These are phyloP conservation scores for Mythimna pallens DNA, from an alignment of 2,888 invertebrate species.

Conservation along the genomic window DNA sequence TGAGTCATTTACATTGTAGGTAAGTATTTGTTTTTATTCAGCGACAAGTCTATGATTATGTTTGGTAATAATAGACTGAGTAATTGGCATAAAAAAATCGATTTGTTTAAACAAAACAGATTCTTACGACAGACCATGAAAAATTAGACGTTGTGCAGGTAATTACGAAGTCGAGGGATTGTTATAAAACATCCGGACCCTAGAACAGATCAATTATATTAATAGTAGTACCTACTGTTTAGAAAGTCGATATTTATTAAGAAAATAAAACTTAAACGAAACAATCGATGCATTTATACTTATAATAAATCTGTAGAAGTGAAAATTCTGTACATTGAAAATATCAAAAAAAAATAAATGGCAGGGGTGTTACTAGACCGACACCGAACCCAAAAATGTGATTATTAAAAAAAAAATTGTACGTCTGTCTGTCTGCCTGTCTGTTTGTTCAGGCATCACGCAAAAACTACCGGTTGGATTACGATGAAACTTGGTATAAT, in stretches of 20 bases:
- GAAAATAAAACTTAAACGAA: constrained; percentile 10
- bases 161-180: neutral
- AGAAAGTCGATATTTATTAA: constrained; percentile 14
- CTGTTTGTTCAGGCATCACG: no score
- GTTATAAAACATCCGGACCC: neutral
- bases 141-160: neutral
- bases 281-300: no score
- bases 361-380: no score
- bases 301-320: no score
- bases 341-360: no score
- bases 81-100: neutral
- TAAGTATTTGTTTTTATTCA: constrained; percentile 7
- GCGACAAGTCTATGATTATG: neutral
- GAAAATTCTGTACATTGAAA: no score
- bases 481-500: no score
- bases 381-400: no score
- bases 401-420: no score
- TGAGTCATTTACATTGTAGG: constrained; percentile 2
- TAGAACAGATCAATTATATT: neutral
- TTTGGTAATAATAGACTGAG: constrained; percentile 8
- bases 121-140: neutral
- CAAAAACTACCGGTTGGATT: no score
- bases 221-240: constrained; percentile 17
- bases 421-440: no score
- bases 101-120: constrained; percentile 4